Conservation (phyloP, 2,113 vertebrate genomes). For the Eulemur rufifrons region DNA sequence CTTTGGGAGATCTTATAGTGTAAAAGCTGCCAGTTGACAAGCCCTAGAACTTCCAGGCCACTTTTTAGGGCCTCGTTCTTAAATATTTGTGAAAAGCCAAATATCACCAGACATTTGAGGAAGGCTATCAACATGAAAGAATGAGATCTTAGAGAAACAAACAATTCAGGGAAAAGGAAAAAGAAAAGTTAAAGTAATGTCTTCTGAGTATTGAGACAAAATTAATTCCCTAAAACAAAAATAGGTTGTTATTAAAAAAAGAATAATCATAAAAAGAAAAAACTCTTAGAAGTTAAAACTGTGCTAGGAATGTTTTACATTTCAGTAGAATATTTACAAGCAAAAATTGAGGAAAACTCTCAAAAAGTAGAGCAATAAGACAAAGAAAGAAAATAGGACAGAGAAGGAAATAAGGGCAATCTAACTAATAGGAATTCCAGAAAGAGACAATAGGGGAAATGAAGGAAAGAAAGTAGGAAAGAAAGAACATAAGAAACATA, state of each 20-base stretch:
- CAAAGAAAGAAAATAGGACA: background rate
- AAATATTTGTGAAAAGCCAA: background rate
- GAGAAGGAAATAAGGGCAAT: background rate
- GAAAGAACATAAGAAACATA: background rate
- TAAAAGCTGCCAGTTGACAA: conserved; percentile 3
- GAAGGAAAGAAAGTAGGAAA: background rate
- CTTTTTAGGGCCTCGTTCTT: background rate
- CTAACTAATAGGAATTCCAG: background rate
- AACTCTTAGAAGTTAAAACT: background rate
- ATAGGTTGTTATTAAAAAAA: background rate
- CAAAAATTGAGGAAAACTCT: background rate
- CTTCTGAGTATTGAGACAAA: background rate
- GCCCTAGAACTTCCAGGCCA: background rate
- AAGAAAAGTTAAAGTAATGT: background rate
- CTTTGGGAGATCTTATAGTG: background rate
- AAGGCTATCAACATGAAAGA: background rate
- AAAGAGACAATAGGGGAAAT: background rate
- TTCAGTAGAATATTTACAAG: conserved; percentile 49
- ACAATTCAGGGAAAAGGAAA: background rate
- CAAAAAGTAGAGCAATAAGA: background rate
- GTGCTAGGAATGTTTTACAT: background rate
- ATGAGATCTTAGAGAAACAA: conserved; percentile 9
- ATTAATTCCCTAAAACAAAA: background rate
- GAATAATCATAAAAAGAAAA: background rate
- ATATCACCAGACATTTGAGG: background rate